Conservation (phyloP, 2,113 vertebrate species). For the Leptobrachium ailaonicum region DNA sequence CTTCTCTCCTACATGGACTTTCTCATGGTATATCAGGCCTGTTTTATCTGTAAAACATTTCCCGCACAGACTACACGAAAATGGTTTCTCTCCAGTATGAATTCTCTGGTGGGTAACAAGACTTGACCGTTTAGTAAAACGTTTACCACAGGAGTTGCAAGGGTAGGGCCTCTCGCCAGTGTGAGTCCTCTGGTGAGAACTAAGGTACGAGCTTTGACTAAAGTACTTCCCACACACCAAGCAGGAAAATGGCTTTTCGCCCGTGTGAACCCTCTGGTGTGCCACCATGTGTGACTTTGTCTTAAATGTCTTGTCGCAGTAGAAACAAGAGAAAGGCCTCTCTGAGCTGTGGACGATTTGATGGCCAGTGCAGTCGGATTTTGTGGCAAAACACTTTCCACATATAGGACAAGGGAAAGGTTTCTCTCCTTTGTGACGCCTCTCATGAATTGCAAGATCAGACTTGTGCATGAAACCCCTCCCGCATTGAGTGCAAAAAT, state of each 20-base stretch:
- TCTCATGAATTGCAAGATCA: constrained; percentile 57
- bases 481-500: constrained; percentile 43
- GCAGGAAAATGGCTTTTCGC: constrained; percentile 61
- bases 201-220: constrained; percentile 58
- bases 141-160: not conserved
- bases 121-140: not conserved
- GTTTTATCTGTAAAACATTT: not conserved
- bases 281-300: constrained; percentile 59
- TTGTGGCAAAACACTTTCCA: not conserved
- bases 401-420: not conserved
- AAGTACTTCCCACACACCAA: constrained; percentile 59
- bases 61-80: not conserved
- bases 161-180: constrained; percentile 48
- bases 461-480: constrained; percentile 60
- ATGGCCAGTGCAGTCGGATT: not conserved
- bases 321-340: not conserved
- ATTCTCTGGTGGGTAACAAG: not conserved
- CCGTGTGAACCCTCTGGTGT: constrained; percentile 58
- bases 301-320: not conserved
- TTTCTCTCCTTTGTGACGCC: constrained; percentile 56
- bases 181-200: constrained; percentile 56
- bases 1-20: not conserved
- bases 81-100: not conserved
- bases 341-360: not conserved
- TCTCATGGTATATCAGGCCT: not conserved